Conservation (phyloP, 2,113 vertebrate genomes). For the Alosa alosa region DNA sequence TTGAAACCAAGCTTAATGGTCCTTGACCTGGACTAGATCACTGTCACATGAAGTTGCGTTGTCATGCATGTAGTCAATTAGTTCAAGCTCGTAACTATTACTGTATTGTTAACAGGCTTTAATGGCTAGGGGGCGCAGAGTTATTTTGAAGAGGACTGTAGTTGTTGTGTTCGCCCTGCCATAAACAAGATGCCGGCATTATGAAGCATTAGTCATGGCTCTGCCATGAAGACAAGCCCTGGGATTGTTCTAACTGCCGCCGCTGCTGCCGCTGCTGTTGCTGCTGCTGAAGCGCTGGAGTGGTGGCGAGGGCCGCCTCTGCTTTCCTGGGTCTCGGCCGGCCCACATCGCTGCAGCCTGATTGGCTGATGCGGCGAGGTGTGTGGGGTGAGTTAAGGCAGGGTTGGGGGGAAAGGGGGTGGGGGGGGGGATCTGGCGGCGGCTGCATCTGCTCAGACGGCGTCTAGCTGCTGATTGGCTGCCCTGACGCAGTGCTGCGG, state of each 20-base stretch:
- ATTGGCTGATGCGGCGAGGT: conserved; percentile 38
- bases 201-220: conserved; percentile 28
- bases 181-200: conserved; percentile 34
- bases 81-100: conserved; percentile 3
- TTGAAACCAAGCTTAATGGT: not conserved
- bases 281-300: conserved; percentile 25
- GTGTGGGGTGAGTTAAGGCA: conserved; percentile 45
- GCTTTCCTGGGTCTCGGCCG: not conserved
- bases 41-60: not conserved
- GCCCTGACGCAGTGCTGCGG: conserved; percentile 62
- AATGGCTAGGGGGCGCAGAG: not conserved
- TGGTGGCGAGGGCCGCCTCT: conserved; percentile 10
- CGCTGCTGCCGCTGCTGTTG: not conserved
- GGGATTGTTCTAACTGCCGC: conserved; percentile 32
- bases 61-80: conserved; percentile 1
- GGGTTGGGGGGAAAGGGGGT: not conserved
- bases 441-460: conserved; percentile 47
- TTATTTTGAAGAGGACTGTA: not conserved
- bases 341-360: conserved; percentile 21
- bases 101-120: not conserved
- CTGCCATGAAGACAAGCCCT: conserved; percentile 39
- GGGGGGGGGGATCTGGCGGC: conserved; percentile 29
- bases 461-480: conserved; percentile 49
- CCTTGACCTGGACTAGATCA: not conserved
- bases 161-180: conserved; percentile 4